Evolutionary conservation across 2,113 vertebrate genomes (phyloP).

Genomic region (Tricholaema leucomelas): DNA sequence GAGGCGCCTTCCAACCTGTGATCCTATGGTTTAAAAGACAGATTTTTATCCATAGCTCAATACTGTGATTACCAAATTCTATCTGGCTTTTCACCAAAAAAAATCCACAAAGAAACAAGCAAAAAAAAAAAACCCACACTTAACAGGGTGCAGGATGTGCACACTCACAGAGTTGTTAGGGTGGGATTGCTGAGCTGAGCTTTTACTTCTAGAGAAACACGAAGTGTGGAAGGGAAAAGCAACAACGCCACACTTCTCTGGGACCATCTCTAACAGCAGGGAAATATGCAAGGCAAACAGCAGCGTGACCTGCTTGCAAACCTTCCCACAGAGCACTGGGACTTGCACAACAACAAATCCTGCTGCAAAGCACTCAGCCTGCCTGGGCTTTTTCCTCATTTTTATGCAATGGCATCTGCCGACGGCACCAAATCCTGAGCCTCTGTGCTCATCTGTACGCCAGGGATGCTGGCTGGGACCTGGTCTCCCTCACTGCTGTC

Average conservation of each 20-base stretch:
- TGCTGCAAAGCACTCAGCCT: neutral
- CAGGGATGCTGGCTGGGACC: neutral
- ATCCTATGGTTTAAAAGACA: neutral
- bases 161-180: neutral
- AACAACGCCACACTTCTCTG: neutral
- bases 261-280: neutral
- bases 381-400: neutral
- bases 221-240: neutral
- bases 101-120: neutral
- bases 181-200: neutral
- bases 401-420: neutral
- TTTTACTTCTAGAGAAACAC: conserved; percentile 1
- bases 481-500: neutral
- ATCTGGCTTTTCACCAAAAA: neutral
- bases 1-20: too few species aligned
- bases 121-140: too few species aligned
- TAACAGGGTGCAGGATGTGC: neutral
- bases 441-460: neutral
- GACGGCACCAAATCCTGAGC: fast-evolving
- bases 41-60: neutral
- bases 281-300: conserved; percentile 12
- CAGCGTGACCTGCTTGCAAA: neutral
- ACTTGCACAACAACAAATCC: neutral
- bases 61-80: neutral
- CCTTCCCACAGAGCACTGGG: neutral